Percentiles rank a stretch among this genome's conserved stretches.
Evolutionary conservation across 2,113 vertebrate genomes (phyloP).

Genomic region (Axis porcinus): DNA sequence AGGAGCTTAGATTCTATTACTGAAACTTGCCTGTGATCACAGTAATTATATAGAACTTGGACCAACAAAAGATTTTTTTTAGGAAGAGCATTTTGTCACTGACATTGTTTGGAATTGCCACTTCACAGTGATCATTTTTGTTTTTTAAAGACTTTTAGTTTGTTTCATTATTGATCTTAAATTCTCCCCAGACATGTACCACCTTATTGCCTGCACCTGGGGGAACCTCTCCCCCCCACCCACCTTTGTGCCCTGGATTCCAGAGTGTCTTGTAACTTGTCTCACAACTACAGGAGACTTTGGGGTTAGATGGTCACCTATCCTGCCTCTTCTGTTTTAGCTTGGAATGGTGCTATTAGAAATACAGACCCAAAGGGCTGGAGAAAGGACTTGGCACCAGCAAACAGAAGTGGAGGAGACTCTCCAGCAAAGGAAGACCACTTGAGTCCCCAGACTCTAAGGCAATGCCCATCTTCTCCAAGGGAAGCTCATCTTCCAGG

Average conservation of each 20-base stretch:
- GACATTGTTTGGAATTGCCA: neutral
- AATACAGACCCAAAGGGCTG: neutral
- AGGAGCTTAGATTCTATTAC: neutral
- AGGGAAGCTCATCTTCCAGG: neutral
- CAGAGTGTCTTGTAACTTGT: neutral
- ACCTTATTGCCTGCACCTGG: neutral
- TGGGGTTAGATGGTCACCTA: fast-evolving
- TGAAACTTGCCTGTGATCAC: neutral
- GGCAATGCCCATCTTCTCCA: neutral
- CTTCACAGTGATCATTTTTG: neutral
- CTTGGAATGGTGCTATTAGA: neutral
- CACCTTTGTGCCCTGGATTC: fast-evolving
- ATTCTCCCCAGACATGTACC: neutral
- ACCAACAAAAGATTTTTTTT: neutral
- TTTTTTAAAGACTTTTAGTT: too few species aligned
- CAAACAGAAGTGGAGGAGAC: neutral
- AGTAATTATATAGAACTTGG: neutral
- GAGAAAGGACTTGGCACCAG: neutral
- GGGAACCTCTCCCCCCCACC: neutral
- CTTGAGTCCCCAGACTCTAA: neutral
- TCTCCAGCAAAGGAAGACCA: neutral
- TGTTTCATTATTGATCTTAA: neutral
- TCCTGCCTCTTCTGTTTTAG: neutral
- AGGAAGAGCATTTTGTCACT: neutral
- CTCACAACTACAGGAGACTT: fast-evolving